Evolutionary conservation across 2,888 invertebrate genomes (phyloP).

Genomic region (Watsonalla cultraria): DNA sequence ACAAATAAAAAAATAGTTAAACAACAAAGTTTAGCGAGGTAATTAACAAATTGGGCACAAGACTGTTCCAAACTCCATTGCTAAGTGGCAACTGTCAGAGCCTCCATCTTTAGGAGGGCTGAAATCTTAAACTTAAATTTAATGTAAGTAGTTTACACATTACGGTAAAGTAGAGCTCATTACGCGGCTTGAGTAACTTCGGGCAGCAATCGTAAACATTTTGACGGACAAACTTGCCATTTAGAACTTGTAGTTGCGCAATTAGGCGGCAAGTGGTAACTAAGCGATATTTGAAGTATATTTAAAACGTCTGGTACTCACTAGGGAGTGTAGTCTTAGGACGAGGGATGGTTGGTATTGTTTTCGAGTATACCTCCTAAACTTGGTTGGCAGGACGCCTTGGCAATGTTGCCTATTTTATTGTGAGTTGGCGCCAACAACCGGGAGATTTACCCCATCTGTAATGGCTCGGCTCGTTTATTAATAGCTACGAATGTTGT

Average conservation of each 20-base stretch:
- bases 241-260: constrained; percentile 23
- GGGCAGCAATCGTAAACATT: constrained; percentile 33
- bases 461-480: constrained; percentile 50
- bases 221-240: constrained; percentile 24
- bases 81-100: constrained; percentile 9
- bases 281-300: constrained; percentile 1
- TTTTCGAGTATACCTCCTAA: constrained; percentile 20
- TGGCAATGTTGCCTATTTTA: constrained; percentile 56
- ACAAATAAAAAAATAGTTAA: neutral
- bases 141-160: constrained; percentile 38
- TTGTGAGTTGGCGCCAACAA: constrained; percentile 57
- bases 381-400: constrained; percentile 62
- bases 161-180: constrained; percentile 27
- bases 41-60: neutral
- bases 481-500: constrained; percentile 49
- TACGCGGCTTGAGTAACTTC: constrained; percentile 33
- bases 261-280: constrained; percentile 6
- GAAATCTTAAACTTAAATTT: constrained; percentile 34
- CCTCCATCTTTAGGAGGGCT: constrained; percentile 8
- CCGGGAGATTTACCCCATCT: constrained; percentile 53
- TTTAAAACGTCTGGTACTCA: neutral
- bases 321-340: neutral
- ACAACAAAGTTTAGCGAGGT: neutral
- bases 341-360: constrained; percentile 9
- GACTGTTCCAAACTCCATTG: neutral